phyloP scores from a whole-genome alignment of 2,113 vertebrate species.

The Gambusia affinis region DNA sequence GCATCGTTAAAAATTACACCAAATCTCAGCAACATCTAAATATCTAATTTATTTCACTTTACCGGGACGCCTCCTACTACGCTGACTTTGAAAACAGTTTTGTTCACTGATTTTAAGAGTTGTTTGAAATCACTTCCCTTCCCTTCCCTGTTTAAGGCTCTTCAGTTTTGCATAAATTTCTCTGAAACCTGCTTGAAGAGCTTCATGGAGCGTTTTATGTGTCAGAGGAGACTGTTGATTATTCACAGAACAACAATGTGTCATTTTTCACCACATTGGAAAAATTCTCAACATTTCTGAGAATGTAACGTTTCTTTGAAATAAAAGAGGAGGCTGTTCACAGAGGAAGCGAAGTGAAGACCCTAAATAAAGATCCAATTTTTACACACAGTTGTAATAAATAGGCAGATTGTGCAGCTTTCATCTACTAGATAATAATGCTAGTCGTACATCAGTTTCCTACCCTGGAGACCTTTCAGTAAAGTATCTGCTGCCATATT shows the following conservation, averaged over 20 bases:
- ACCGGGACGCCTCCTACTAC: neutral
- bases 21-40: too few species aligned
- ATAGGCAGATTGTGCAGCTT: neutral
- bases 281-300: neutral
- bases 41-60: neutral
- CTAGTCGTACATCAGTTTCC: neutral
- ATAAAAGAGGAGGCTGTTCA: neutral
- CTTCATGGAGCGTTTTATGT: too few species aligned
- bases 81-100: neutral
- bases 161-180: neutral
- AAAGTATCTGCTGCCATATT: neutral
- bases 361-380: neutral
- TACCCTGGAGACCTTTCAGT: conserved; percentile 1
- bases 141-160: neutral
- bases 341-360: neutral
- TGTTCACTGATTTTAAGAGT: neutral
- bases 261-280: neutral
- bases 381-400: neutral
- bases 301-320: neutral
- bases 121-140: neutral
- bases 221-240: neutral
- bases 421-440: neutral
- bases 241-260: neutral
- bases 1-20: too few species aligned
- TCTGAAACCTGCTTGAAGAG: neutral